Evolutionary conservation across 2,888 invertebrate genomes (phyloP), one percentile per base, ranked within the genome.

Genomic region (Tigriopus californicus): DNA sequence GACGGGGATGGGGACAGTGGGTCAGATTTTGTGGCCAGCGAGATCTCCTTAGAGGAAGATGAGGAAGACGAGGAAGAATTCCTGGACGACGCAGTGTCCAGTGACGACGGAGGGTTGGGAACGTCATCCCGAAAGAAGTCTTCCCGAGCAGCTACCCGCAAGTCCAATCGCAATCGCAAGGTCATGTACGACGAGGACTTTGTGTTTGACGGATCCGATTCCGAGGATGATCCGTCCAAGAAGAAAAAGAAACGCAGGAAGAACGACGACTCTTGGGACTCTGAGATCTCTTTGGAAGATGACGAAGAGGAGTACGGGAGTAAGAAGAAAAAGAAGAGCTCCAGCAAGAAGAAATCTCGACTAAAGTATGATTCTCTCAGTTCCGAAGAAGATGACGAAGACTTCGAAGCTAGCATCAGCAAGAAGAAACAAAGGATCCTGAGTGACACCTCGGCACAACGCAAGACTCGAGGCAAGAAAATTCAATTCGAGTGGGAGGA

Each of bases 1-100:
- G 52, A 52, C 20, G 52, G 41, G n/a, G 59, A 59, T 22, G 59
- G 59, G 2, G 59, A 59, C 24, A 53, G 52, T 41, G 59, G 59
- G 18, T 22, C 22, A 18, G 59, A 59, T 42, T 59, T 52, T 41
- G 5, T 20, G 6, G 40, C 52, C 18, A 22, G 41, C 13, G 51
- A 24, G 5, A 44, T 42, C 13, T 18, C 15, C 2, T 12, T 11
- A 15, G 51, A 40, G 18, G 33, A 44, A n/a, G 20, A 20, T 57
- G 57, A 54, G 15, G 54, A 40, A 3, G 44, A 42, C 18, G 42
- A 41, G 11, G 56, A 56, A 8, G 56, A 56, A 44, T 13, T 49
- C 11, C 49, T 22, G 13, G 13, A 20, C 5, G 44, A n/a, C 44
- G 15, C 15, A 44, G 18, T n/a, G 3, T 15, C 44, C 10, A 15